phyloP scores from a whole-genome alignment of 2,888 invertebrate genomes.

The Frankliniella fusca region DNA sequence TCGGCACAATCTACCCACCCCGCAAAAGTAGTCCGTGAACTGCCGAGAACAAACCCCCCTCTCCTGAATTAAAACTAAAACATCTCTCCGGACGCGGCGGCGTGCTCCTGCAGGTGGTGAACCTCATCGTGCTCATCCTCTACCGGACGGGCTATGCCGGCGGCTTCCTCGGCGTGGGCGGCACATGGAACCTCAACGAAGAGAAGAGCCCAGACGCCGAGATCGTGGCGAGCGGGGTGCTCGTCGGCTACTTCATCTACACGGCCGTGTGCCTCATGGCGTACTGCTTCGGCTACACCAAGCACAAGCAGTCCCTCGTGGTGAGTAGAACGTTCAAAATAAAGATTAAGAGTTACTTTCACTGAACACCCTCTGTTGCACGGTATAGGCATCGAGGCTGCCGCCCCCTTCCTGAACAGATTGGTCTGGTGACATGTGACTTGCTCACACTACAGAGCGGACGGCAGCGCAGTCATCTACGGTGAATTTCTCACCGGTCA shows the following conservation, averaged over 20 bases:
- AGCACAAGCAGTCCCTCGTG: constrained; percentile 65
- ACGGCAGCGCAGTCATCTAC: no score
- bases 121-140: constrained; percentile 71
- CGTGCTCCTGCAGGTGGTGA: constrained; percentile 60
- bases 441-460: no score
- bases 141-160: constrained; percentile 80
- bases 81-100: not conserved
- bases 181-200: constrained; percentile 85
- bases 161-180: constrained; percentile 79
- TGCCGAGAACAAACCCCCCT: no score
- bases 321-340: constrained; percentile 43
- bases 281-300: constrained; percentile 65
- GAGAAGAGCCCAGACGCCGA: constrained; percentile 83
- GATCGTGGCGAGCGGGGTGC: constrained; percentile 81
- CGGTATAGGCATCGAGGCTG: no score
- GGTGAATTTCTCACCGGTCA: no score
- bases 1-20: no score
- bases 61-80: no score
- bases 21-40: no score
- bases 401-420: no score
- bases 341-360: no score
- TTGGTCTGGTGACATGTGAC: no score
- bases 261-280: constrained; percentile 71
- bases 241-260: constrained; percentile 82
- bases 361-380: no score